Conservation (phyloP, 2,113 vertebrate genomes). For the Rhynchopsitta pachyrhyncha region DNA sequence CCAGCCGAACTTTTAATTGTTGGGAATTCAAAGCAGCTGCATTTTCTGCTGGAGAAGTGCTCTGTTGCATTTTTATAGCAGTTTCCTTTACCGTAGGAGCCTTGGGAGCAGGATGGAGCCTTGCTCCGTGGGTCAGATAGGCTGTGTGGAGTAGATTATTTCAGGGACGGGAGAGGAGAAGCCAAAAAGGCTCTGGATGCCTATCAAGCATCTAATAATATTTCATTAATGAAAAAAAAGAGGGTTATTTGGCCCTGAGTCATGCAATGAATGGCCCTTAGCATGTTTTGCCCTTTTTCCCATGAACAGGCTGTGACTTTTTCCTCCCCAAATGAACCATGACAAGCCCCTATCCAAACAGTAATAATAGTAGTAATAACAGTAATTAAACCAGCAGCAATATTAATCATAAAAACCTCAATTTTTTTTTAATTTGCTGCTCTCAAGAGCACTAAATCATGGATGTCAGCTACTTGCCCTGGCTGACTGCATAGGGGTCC, state of each 20-base stretch:
- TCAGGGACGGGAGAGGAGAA: not conserved
- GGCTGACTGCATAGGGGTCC: not conserved
- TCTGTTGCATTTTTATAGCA: not conserved
- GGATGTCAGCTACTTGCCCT: not conserved
- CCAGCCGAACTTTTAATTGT: conserved; percentile 6
- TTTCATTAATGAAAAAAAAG: not conserved
- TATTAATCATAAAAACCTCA: conserved; percentile 21
- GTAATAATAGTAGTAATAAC: conserved; percentile 51
- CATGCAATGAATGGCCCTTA: not conserved
- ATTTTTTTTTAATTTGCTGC: not conserved
- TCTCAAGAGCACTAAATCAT: not conserved
- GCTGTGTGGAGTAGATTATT: not conserved
- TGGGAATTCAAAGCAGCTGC: not conserved
- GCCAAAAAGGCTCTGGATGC: not conserved
- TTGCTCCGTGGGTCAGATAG: not conserved
- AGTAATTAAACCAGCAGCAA: conserved; percentile 57
- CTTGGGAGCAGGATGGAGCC: not conserved
- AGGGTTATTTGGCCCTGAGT: conserved; percentile 23
- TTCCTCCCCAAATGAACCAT: conserved; percentile 38
- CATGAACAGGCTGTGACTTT: conserved; percentile 52
- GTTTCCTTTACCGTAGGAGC: not conserved
- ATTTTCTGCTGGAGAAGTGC: conserved; percentile 13
- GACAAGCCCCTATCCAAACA: conserved; percentile 54
- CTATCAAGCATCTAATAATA: not conserved
- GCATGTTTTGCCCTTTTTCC: conserved; percentile 26